These are phyloP conservation scores for Ataeniobius toweri DNA, from an alignment of 2,797 vertebrate genomes.

Conservation along the genomic window DNA sequence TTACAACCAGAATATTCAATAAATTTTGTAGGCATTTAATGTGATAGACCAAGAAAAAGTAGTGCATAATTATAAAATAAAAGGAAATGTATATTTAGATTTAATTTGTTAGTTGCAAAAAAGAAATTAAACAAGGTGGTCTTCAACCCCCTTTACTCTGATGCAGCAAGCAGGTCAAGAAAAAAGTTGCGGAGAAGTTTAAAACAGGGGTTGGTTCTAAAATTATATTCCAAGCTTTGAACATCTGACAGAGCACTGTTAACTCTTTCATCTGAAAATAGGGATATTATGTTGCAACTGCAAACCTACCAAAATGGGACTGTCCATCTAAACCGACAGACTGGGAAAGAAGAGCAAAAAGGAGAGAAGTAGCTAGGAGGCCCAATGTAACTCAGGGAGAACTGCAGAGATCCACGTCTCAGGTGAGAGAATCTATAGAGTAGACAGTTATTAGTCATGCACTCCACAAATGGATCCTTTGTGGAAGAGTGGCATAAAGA, in stretches of 20 bases:
- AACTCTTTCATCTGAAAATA: not conserved
- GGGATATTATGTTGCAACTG: not conserved
- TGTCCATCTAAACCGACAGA: not conserved
- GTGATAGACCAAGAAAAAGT: not conserved
- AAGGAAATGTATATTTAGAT: not conserved
- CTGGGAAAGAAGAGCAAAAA: not conserved
- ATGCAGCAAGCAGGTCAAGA: not conserved
- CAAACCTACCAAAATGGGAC: not conserved
- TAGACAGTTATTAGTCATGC: not conserved
- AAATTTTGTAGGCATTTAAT: not conserved
- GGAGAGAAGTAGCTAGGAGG: not conserved
- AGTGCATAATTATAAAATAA: not conserved
- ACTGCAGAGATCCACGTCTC: not conserved
- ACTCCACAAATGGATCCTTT: not conserved
- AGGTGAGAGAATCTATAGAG: not conserved
- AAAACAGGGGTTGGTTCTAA: not conserved
- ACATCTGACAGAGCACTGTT: not conserved
- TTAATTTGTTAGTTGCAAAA: not conserved
- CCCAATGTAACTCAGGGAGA: not conserved
- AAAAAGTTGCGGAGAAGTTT: not conserved
- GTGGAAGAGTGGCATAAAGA: not conserved
- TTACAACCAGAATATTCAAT: not conserved
- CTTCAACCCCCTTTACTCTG: not conserved
- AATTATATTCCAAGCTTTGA: not conserved
- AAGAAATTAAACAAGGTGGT: not conserved